phyloP scores from a whole-genome alignment of 1,140 invertebrate species.

The Chymomyza costata region DNA sequence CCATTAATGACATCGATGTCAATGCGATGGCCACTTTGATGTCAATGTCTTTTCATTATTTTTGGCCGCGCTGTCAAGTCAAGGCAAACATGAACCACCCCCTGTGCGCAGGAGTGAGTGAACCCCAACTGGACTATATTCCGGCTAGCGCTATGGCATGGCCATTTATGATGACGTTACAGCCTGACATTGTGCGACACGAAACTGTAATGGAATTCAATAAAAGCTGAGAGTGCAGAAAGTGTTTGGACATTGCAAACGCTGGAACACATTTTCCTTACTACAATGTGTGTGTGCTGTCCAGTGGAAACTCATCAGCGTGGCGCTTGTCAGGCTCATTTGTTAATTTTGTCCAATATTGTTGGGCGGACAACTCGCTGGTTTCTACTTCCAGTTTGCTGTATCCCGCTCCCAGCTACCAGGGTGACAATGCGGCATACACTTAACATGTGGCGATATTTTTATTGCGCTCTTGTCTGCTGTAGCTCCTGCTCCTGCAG shows the following conservation, averaged over 20 bases:
- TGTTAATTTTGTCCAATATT: slow-evolving; percentile 65
- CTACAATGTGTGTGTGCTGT: not conserved
- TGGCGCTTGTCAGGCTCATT: slow-evolving; percentile 57
- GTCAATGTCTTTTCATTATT: slow-evolving; percentile 26
- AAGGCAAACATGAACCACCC: slow-evolving; percentile 11
- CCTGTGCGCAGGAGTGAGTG: not conserved
- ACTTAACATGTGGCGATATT: slow-evolving; percentile 53
- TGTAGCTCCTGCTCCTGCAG: not conserved
- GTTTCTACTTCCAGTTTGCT: not conserved
- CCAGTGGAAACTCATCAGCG: slow-evolving; percentile 25
- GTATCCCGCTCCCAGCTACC: not conserved
- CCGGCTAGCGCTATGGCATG: no score
- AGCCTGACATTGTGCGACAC: slow-evolving; percentile 40
- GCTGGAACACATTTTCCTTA: no score
- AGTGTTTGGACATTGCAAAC: slow-evolving; percentile 59
- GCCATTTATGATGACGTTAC: slow-evolving; percentile 61
- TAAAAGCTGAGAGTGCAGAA: slow-evolving; percentile 70
- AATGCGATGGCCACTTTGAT: slow-evolving; percentile 3
- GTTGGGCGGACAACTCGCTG: slow-evolving; percentile 24
- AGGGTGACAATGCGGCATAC: slow-evolving; percentile 19
- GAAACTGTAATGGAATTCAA: slow-evolving; percentile 70
- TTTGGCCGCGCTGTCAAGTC: slow-evolving; percentile 13
- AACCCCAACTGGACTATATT: not conserved
- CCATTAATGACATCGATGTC: slow-evolving; percentile 34
- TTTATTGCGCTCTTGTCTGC: slow-evolving; percentile 34